Evolutionary conservation across 2,888 invertebrate species (phyloP).

Genomic region (Eustalomyia histrio): DNA sequence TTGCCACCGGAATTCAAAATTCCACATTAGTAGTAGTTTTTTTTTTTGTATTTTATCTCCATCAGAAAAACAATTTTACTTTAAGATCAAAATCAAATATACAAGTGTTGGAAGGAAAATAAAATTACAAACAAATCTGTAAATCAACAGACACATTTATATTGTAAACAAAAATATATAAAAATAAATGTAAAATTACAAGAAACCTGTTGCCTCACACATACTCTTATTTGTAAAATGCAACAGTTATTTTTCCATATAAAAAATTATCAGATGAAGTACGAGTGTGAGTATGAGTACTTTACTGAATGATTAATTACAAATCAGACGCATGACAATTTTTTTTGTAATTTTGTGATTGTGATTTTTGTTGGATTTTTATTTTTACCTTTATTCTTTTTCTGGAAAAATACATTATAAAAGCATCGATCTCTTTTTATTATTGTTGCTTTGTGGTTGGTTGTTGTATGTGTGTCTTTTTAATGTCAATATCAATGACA

Average conservation of each 20-base stretch:
- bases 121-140: constrained; percentile 43
- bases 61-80: background rate
- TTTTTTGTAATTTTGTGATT: constrained; percentile 38
- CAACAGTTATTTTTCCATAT: constrained; percentile 51
- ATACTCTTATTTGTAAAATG: constrained; percentile 26
- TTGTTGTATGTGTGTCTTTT: constrained; percentile 37
- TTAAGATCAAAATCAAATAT: constrained; percentile 50
- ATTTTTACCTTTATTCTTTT: background rate
- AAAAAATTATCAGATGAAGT: constrained; percentile 58
- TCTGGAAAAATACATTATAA: constrained; percentile 21
- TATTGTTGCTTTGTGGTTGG: background rate
- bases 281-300: constrained; percentile 22
- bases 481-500: constrained; percentile 65
- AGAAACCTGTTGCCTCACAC: constrained; percentile 52
- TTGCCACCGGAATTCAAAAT: constrained; percentile 54
- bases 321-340: constrained; percentile 68
- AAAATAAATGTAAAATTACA: constrained; percentile 34
- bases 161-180: constrained; percentile 36
- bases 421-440: constrained; percentile 56
- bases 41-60: background rate
- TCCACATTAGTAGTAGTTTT: constrained; percentile 48
- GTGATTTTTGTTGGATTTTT: background rate
- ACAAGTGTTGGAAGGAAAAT: constrained; percentile 39
- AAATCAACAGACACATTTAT: constrained; percentile 58
- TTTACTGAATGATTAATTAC: constrained; percentile 68